Evolutionary conservation across 2,113 vertebrate genomes (phyloP), one percentile per base, ranked within the genome.

Genomic region (Lynx canadensis): DNA sequence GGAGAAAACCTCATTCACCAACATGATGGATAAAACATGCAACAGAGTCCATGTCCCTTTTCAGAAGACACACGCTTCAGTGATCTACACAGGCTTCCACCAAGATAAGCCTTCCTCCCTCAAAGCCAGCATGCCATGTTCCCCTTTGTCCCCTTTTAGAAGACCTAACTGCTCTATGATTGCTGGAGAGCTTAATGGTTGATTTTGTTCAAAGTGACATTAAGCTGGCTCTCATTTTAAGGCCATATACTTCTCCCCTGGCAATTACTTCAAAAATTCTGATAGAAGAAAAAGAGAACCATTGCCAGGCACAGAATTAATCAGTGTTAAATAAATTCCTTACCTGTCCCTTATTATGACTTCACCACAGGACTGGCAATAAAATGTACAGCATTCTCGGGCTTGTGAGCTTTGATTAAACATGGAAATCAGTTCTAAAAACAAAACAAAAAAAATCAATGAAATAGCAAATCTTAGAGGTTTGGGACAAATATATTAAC

Each of bases 291-390:
- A 81, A 25, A 84, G 63, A 66, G 65, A 76, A 69, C 12, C 74
- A 92, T 7, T 25, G 14, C 57, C 5, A 83, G 55, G 29, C 9
- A n/a, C 45, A 91, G 55, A 92, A 71, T 60, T 41, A 71, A 91
- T 68, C 66, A 71, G 60, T 4, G 33, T 74, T 48, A 73, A 97
- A 63, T 41, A 36, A 60, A 94, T 73, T 95, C 97, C 99, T 99
- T 98, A 99, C 99, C 99, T 98, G 96, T 99, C 98, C 97, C 98
- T 98, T 52, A 99, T 98, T 92, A 99, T 79, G 84, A 98, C 79
- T 73, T 99, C 99, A 94, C 99, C 99, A 87, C 99, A 99, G 97
- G 98, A 98, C 27, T 99, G 99, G 98, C 99, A 99, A 97, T 98
- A 98, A 99, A 99, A 99, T 79, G 98, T 91, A 38, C 98, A 99